These are phyloP conservation scores for Troides oblongomaculatus DNA, from an alignment of 2,888 invertebrate genomes.

Conservation along the genomic window DNA sequence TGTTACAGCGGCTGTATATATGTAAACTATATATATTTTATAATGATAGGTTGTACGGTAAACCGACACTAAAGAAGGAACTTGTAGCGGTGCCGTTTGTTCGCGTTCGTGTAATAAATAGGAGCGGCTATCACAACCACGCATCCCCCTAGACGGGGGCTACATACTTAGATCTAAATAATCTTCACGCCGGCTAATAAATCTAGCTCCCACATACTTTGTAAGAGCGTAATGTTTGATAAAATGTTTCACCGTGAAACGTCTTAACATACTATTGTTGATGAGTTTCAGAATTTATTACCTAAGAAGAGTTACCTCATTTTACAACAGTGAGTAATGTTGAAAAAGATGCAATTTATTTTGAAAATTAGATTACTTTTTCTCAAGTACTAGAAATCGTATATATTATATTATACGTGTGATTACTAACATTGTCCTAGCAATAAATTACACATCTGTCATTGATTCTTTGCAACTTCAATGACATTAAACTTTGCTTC, in stretches of 20 bases:
- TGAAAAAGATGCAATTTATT: too few relatives aligned
- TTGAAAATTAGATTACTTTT: too few relatives aligned
- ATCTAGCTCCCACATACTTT: conserved; percentile 25
- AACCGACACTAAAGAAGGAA: conserved; percentile 12
- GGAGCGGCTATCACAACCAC: conserved; percentile 26
- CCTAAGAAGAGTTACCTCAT: not conserved
- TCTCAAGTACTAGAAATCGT: too few relatives aligned
- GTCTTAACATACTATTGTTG: conserved; percentile 1
- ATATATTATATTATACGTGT: too few relatives aligned
- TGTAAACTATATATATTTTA: too few relatives aligned
- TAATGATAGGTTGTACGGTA: not conserved
- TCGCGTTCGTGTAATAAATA: conserved; percentile 26
- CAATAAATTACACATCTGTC: too few relatives aligned
- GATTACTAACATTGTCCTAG: too few relatives aligned
- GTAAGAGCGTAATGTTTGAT: conserved; percentile 10
- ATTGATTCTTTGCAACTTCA: too few relatives aligned
- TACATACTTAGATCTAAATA: conserved; percentile 26
- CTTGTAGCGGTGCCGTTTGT: conserved; percentile 2
- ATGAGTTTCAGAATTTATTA: not conserved
- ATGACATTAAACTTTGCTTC: too few relatives aligned
- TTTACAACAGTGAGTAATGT: conserved; percentile 7
- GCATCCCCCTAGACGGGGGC: conserved; percentile 22
- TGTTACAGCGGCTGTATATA: too few relatives aligned
- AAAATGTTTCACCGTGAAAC: conserved; percentile 3
- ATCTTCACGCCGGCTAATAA: conserved; percentile 22